Conservation (phyloP, 2,797 vertebrate species). For the Smutsia gigantea region DNA sequence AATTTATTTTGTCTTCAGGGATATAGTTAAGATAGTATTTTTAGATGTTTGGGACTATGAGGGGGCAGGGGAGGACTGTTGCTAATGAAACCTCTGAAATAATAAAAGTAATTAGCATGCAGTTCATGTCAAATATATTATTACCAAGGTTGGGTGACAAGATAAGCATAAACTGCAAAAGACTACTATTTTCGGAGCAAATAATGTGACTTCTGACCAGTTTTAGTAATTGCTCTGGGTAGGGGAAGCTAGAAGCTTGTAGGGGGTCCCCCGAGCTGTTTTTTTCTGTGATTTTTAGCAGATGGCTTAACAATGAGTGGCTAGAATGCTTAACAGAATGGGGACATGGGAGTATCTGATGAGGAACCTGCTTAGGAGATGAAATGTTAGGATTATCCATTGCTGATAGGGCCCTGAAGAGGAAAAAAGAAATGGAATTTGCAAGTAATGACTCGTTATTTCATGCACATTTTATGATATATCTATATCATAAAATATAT, state of each 20-base stretch:
- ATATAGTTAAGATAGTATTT: slow-evolving; percentile 6
- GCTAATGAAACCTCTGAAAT: slow-evolving; percentile 44
- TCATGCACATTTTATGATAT: neutral
- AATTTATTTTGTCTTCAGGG: slow-evolving; percentile 4
- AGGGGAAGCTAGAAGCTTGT: neutral
- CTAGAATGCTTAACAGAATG: neutral
- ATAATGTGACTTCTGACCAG: neutral
- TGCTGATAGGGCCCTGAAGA: neutral
- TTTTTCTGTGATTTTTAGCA: slow-evolving; percentile 14
- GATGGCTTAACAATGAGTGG: neutral
- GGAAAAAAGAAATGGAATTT: neutral
- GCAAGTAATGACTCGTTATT: slow-evolving; percentile 36
- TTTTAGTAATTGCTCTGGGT: neutral
- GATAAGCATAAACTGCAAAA: neutral
- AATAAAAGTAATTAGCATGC: slow-evolving; percentile 38
- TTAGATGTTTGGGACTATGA: neutral
- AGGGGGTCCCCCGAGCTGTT: neutral
- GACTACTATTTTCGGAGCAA: slow-evolving; percentile 30
- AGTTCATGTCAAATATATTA: neutral
- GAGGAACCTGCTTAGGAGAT: neutral
- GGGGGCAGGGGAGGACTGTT: neutral
- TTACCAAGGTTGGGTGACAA: neutral
- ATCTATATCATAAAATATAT: neutral
- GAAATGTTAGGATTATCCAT: slow-evolving; percentile 20
- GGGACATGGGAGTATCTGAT: neutral